Percentiles rank a stretch among this genome's conserved stretches.
Evolutionary conservation across 2,888 invertebrate species (phyloP).

Genomic region (Empis stercorea): DNA sequence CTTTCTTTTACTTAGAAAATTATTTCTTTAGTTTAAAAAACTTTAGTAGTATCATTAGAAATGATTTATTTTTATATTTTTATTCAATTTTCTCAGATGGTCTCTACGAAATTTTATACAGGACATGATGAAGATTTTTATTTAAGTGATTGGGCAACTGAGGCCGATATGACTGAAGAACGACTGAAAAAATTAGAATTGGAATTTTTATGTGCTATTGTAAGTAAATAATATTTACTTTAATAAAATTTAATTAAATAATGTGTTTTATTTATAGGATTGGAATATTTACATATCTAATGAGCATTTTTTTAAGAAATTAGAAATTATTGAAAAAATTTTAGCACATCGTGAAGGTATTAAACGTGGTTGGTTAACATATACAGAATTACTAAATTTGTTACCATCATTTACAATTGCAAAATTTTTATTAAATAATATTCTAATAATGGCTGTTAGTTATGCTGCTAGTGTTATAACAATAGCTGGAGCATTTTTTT

Average conservation of each 20-base stretch:
- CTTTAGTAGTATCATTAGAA: too few species aligned
- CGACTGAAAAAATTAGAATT: constrained; percentile 73
- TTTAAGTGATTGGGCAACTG: constrained; percentile 85
- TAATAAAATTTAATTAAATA: neutral
- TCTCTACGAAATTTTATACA: constrained; percentile 93
- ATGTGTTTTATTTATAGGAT: constrained; percentile 39
- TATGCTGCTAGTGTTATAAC: constrained; percentile 35
- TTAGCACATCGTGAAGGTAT: constrained; percentile 61
- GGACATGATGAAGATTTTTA: constrained; percentile 67
- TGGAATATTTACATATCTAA: constrained; percentile 77
- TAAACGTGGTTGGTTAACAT: constrained; percentile 69
- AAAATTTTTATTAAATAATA: constrained; percentile 28
- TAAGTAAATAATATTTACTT: constrained; percentile 38
- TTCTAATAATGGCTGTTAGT: constrained; percentile 30
- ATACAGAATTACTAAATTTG: constrained; percentile 55
- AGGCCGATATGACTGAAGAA: constrained; percentile 58
- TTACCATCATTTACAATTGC: constrained; percentile 31
- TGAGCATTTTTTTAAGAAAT: constrained; percentile 58
- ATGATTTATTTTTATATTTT: too few species aligned
- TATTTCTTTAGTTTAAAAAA: too few species aligned
- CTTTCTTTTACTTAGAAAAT: too few species aligned
- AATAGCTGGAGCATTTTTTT: constrained; percentile 36
- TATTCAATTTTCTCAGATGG: constrained; percentile 56
- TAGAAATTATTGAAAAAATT: constrained; percentile 53
- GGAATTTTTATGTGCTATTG: constrained; percentile 81